Evolutionary conservation across 2,797 vertebrate species (phyloP).

Genomic region (Darevskia mixta): DNA sequence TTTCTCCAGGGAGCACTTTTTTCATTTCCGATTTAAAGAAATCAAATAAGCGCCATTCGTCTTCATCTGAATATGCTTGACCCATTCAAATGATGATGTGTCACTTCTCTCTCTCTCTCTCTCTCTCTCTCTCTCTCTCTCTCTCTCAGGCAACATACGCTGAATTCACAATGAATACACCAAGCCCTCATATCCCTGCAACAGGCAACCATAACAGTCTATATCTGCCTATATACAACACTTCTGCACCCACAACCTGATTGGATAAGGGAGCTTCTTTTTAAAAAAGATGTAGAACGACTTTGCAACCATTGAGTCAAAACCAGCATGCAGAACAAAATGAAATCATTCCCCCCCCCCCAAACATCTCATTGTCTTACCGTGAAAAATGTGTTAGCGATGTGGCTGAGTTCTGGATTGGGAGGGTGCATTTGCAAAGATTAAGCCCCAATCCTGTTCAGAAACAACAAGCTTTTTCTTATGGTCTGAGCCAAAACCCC

Average conservation of each 20-base stretch:
- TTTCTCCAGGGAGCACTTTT: conserved; percentile 96
- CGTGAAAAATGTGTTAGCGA: no score
- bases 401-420: no score
- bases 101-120: conserved; percentile 56
- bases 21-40: conserved; percentile 97
- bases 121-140: neutral
- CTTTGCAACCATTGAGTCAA: neutral
- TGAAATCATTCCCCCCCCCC: neutral
- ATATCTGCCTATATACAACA: neutral
- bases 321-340: neutral
- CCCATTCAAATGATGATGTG: conserved; percentile 91
- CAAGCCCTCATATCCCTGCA: conserved; percentile 75
- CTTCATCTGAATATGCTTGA: conserved; percentile 97
- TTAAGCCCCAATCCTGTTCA: no score
- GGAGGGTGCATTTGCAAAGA: no score
- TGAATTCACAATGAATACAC: conserved; percentile 88
- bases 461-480: no score
- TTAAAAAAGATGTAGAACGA: neutral
- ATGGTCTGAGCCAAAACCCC: no score
- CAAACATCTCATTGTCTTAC: no score
- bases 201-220: conserved; percentile 50
- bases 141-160: conserved; percentile 72
- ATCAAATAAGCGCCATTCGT: conserved; percentile 97
- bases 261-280: neutral
- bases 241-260: no score